Base-by-base conservation (phyloP, 2,797 vertebrate species). In the Macropus fuliginosus region DNA sequence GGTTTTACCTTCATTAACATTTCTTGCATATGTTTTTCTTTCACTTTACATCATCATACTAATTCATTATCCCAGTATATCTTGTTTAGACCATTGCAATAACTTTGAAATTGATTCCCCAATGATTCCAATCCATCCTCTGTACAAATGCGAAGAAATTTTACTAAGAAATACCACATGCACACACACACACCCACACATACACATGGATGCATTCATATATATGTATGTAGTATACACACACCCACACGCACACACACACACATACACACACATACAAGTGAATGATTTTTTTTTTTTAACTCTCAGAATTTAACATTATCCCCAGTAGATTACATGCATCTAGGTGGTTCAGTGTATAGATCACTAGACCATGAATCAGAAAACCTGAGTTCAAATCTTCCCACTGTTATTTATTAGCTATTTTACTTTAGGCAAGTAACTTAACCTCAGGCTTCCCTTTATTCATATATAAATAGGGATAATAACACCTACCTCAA, bases 211-310 rank as follows among this genome's bases (percentile, higher is more conserved):
- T 74, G 40, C 16, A 40, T 40, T 40, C 1, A 74, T 40, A 40
- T 74, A 6, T 2, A 21, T 2, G n/a, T 40, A 40, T 21, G 5
- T 21, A 21, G 14, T 18, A 18, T 74, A 40, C 18, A 6, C 5
- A 74, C 1, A 74, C 1, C 18, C 0, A 74, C 6, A 40, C 5
- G n/a, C 9, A 21, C 18, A 5, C n/a, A n/a, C n/a, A n/a, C n/a
- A 3, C 50, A 50, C 3, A 50, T 3, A 50, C 50, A 50, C 50
- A 50, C 50, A 52, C 4, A 52, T 4, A 52, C 50, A 52, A 52
- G 5, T 52, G 50, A 52, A 52, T 52, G 50, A 52, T 55, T 56
- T 31, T 62, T 31, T 62, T 31, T 29, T 62, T 62, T 34, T 6
- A n/a, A n/a, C 14, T n/a, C 14, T 66, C 62, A 66, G 5, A 14